Evolutionary conservation across 2,888 invertebrate genomes (phyloP), one percentile per base, ranked within the genome.

Genomic region (Zootermopsis nevadensis): DNA sequence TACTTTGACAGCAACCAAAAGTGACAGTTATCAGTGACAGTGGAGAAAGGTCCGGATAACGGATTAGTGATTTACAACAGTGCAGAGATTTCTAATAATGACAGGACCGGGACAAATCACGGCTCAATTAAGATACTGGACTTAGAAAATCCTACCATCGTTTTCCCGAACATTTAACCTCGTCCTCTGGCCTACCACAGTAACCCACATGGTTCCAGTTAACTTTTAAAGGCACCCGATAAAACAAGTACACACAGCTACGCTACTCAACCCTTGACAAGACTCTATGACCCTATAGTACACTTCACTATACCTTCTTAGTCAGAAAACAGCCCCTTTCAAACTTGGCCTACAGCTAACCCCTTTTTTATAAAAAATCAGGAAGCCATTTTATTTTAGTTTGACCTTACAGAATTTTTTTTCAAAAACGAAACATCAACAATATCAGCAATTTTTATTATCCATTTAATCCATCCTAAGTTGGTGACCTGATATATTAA

Each of bases 321-420:
- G 33, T n/a, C 38, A 27, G 38, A 48, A 48, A 48, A 48, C 38
- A 74, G 19, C 38, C 4, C 42, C 2, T 33, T 33, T 74, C 38
- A 38, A n/a, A 35, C 74, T 74, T 74, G 74, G 42, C 74, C 74
- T 74, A 74, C 74, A 74, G 74, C 74, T 74, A 74, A 74, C 72
- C 74, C 15, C 48, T 27, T 60, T 60, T 38, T 74, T 38, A n/a
- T n/a, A 22, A 74, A 74, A 74, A 74, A 74, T 74, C 74, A 74
- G 74, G 74, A 74, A 74, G 74, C 74, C 74, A 74, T 74, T 74
- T 38, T 74, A 74, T 38, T 74, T 74, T n/a, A 74, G 74, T 74
- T 74, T n/a, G 74, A 74, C 74, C 74, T 74, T 74, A 74, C 74
- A 74, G 74, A 38, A 31, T 38, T 33, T 74, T 74, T 74, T 31